These are phyloP conservation scores for Tetragnatha versicolor DNA, from an alignment of 1,140 invertebrate genomes.

Conservation along the genomic window DNA sequence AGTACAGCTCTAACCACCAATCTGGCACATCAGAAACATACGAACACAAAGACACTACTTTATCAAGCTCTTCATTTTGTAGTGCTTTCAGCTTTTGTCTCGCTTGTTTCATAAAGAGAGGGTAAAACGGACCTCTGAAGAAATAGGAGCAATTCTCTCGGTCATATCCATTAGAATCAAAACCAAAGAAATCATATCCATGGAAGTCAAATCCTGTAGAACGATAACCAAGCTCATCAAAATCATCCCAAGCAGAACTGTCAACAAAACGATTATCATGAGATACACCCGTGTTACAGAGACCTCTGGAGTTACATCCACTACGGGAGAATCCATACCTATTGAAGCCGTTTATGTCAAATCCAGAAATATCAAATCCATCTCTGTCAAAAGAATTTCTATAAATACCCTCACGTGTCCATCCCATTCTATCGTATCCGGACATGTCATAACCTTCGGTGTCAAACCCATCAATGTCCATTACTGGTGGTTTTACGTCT, in stretches of 20 bases:
- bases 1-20: constrained; percentile 42
- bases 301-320: constrained; percentile 31
- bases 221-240: constrained; percentile 33
- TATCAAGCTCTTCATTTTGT: neutral
- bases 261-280: neutral
- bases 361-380: constrained; percentile 45
- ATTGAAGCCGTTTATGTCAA: constrained; percentile 42
- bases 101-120: constrained; percentile 32
- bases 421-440: constrained; percentile 51
- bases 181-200: constrained; percentile 50
- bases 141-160: constrained; percentile 42
- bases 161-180: constrained; percentile 47
- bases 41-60: constrained; percentile 28
- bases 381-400: constrained; percentile 52
- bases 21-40: constrained; percentile 18
- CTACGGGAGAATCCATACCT: constrained; percentile 46
- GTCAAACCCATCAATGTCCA: constrained; percentile 41
- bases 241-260: constrained; percentile 14
- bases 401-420: constrained; percentile 29
- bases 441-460: constrained; percentile 39
- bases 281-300: constrained; percentile 5
- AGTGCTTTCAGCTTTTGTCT: constrained; percentile 3
- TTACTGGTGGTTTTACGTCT: neutral
- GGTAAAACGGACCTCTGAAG: constrained; percentile 51
- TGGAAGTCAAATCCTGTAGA: constrained; percentile 36